Conservation (phyloP, 2,113 vertebrate genomes). For the Cyanoramphus novaezelandiae region DNA sequence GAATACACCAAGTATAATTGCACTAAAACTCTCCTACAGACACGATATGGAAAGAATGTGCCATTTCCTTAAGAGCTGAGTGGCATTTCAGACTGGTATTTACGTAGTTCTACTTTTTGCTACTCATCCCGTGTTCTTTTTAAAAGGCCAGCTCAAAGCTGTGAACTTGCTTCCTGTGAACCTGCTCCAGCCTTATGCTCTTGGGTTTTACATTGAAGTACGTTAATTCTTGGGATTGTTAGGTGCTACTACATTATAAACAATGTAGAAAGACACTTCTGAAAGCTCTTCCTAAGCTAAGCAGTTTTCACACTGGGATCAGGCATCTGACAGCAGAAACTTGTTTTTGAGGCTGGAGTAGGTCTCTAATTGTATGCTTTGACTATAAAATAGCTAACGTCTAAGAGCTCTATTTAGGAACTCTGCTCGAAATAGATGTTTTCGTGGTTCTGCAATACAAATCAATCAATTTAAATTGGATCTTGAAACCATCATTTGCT, state of each 20-base stretch:
- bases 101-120: background rate
- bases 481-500: background rate
- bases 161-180: background rate
- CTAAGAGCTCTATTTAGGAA: background rate
- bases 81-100: background rate
- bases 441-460: background rate
- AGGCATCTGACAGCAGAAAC: background rate
- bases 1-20: background rate
- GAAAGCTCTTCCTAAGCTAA: background rate
- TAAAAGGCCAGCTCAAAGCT: background rate
- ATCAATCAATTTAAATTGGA: background rate
- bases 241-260: background rate
- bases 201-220: background rate
- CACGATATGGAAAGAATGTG: background rate
- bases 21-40: background rate
- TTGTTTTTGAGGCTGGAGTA: background rate
- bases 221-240: background rate
- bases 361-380: background rate
- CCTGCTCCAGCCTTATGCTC: background rate
- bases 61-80: background rate
- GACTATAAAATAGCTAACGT: background rate
- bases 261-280: background rate
- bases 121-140: background rate
- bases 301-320: background rate
- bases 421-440: background rate